A percentile compares a stretch with the other conserved stretches of the same genome.
Evolutionary conservation across 2,797 vertebrate species (phyloP).

Genomic region (Paratrypauchen microcephalus): DNA sequence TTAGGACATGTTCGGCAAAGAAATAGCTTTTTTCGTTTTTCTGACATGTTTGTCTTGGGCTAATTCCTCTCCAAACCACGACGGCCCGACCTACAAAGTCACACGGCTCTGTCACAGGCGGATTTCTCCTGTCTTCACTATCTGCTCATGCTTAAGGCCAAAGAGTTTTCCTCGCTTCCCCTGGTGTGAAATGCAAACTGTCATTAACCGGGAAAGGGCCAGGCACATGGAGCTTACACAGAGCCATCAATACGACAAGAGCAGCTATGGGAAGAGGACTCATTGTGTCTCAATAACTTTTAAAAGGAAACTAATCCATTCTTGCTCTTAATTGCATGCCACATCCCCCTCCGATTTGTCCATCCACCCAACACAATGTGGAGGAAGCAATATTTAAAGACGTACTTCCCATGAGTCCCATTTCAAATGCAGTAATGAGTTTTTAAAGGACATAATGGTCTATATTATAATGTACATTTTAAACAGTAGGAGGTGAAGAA

Average conservation of each 20-base stretch:
- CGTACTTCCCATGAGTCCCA: constrained; percentile 69
- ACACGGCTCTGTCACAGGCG: constrained; percentile 64
- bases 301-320: constrained; percentile 80
- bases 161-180: constrained; percentile 60
- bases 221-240: constrained; percentile 54
- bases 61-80: constrained; percentile 71
- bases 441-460: constrained; percentile 79
- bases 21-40: constrained; percentile 54
- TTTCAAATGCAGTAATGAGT: constrained; percentile 80
- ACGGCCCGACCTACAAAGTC: constrained; percentile 62
- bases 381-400: constrained; percentile 64
- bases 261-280: constrained; percentile 45
- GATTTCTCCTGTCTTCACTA: constrained; percentile 48
- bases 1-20: constrained; percentile 21
- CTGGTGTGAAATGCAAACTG: constrained; percentile 73
- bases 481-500: constrained; percentile 47
- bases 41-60: constrained; percentile 66
- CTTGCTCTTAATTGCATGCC: constrained; percentile 80
- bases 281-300: constrained; percentile 81
- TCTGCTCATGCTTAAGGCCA: constrained; percentile 61
- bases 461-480: constrained; percentile 73
- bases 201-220: constrained; percentile 64
- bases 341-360: constrained; percentile 69
- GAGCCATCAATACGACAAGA: constrained; percentile 65
- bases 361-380: constrained; percentile 52